Conservation (phyloP, 2,113 vertebrate genomes). For the Emydura subglobosa region DNA sequence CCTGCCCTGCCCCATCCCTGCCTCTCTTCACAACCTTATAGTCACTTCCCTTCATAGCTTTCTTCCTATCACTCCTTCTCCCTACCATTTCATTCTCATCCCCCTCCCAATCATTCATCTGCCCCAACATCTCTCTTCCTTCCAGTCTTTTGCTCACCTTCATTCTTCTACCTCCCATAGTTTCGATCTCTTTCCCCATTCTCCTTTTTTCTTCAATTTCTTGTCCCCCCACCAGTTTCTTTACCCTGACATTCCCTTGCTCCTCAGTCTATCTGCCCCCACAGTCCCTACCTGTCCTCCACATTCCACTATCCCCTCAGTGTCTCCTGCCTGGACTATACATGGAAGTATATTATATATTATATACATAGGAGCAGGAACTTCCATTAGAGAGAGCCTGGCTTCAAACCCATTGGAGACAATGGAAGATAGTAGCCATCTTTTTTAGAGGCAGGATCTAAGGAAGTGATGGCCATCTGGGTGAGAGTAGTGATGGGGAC, state of each 20-base stretch:
- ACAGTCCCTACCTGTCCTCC: neutral
- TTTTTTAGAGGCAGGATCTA: fast-evolving
- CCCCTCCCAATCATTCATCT: neutral
- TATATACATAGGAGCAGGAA: fast-evolving
- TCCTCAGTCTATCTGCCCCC: too few species aligned
- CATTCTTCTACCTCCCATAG: fast-evolving
- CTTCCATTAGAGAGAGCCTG: fast-evolving
- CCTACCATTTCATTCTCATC: neutral
- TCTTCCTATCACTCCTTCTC: neutral
- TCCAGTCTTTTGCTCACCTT: fast-evolving
- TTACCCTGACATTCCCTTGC: fast-evolving
- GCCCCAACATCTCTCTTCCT: neutral
- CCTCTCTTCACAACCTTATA: neutral
- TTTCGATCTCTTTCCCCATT: neutral
- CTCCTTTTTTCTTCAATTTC: neutral
- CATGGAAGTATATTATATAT: fast-evolving
- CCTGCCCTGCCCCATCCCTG: too few species aligned
- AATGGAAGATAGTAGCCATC: fast-evolving
- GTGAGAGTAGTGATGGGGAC: neutral
- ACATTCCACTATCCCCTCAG: fast-evolving
- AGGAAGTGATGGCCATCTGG: fast-evolving
- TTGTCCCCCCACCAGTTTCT: neutral
- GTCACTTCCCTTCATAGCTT: neutral
- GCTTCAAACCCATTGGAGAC: neutral
- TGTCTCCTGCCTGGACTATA: neutral